phyloP scores from a whole-genome alignment of 2,113 vertebrate species.

The Petaurus breviceps region DNA sequence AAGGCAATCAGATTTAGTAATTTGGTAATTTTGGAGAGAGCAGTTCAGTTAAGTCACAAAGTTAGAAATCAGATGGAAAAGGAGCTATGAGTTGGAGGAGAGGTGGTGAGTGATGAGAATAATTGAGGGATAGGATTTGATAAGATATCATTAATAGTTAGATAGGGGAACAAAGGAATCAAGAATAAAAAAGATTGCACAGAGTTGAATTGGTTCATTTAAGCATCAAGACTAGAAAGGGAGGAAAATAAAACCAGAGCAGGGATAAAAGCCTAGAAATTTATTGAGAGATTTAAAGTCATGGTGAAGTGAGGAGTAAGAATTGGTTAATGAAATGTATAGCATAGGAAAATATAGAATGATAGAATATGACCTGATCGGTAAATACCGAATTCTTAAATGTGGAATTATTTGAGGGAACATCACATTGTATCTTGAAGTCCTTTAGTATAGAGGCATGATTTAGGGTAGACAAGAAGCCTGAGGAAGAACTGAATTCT shows the following conservation, averaged over 20 bases:
- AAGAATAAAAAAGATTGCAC: not conserved
- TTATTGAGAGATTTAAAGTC: not conserved
- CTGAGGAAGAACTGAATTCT: not conserved
- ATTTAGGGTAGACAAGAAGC: not conserved
- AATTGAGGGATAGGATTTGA: not conserved
- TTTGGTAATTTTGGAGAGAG: not conserved
- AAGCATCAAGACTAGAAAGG: not conserved
- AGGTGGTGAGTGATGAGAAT: not conserved
- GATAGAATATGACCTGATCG: not conserved
- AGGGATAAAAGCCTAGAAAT: not conserved
- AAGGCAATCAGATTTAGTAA: not conserved
- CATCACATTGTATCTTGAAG: not conserved
- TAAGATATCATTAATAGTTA: not conserved
- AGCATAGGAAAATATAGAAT: not conserved
- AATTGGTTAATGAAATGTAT: not conserved
- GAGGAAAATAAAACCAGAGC: not conserved
- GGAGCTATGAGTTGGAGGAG: not conserved
- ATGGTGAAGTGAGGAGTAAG: not conserved
- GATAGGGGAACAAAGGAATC: not conserved
- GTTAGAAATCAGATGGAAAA: not conserved
- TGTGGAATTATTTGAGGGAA: not conserved
- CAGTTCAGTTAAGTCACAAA: not conserved
- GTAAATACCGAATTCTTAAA: not conserved
- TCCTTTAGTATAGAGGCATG: not conserved
- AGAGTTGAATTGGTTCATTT: not conserved